Percentiles rank a stretch among this genome's conserved stretches.
phyloP scores from a whole-genome alignment of 2,113 vertebrate genomes.

The Nestor notabilis region DNA sequence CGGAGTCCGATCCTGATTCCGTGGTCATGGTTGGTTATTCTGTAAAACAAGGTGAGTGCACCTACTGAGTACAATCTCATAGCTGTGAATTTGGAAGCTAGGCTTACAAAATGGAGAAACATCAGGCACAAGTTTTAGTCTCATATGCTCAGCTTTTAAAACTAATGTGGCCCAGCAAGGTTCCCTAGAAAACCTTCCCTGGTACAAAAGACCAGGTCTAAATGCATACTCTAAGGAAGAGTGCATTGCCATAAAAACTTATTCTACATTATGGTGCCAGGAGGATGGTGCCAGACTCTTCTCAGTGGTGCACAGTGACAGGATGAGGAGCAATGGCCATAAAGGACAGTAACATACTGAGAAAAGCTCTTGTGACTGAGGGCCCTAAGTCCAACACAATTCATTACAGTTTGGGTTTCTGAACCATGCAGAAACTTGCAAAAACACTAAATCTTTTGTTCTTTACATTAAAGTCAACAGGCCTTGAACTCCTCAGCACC shows the following conservation, averaged over 20 bases:
- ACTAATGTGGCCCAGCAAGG: background rate
- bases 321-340: background rate
- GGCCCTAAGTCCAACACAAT: background rate
- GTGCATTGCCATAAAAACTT: accelerated
- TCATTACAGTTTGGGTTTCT: background rate
- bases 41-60: constrained; percentile 61
- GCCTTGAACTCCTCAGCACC: background rate
- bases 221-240: background rate
- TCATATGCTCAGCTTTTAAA: background rate
- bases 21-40: constrained; percentile 94
- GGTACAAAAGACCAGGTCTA: background rate
- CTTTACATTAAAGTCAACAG: background rate
- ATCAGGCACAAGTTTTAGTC: background rate
- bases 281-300: background rate
- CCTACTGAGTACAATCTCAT: background rate
- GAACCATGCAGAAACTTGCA: background rate
- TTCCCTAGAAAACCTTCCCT: background rate
- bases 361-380: background rate
- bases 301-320: background rate
- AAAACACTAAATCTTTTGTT: background rate
- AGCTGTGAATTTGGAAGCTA: background rate
- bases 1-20: constrained; percentile 88
- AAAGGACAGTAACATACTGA: background rate
- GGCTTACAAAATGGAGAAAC: background rate
- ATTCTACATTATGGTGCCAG: background rate